A percentile compares a stretch with the other conserved stretches of the same genome.
These are phyloP conservation scores for Sesia apiformis DNA, from an alignment of 2,888 invertebrate species.

Conservation along the genomic window DNA sequence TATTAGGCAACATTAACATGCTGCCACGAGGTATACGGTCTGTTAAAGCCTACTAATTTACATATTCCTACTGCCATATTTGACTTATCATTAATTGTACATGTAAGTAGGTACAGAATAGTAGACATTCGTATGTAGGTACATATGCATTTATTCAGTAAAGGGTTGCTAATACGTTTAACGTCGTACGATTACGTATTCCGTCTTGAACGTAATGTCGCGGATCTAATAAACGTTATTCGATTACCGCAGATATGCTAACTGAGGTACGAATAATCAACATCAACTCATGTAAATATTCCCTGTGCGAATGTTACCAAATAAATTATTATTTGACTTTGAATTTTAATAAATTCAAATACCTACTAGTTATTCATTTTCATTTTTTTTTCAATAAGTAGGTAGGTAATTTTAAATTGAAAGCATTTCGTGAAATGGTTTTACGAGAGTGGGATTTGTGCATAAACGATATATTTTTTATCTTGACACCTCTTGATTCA, in stretches of 20 bases:
- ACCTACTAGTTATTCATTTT: no score
- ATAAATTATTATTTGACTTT: no score
- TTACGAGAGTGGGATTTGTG: constrained; percentile 74
- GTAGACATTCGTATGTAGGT: background rate
- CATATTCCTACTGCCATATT: no score
- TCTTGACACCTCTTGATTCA: constrained; percentile 52
- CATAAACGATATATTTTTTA: constrained; percentile 46
- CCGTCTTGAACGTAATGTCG: constrained; percentile 35
- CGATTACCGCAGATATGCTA: constrained; percentile 38
- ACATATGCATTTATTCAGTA: constrained; percentile 11
- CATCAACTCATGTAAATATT: constrained; percentile 17
- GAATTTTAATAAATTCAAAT: no score
- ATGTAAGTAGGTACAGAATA: no score
- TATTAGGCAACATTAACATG: no score
- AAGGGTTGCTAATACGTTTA: constrained; percentile 28
- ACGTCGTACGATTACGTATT: constrained; percentile 43
- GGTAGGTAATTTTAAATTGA: background rate
- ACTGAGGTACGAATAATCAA: constrained; percentile 29
- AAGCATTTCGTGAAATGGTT: constrained; percentile 69
- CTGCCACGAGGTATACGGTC: no score
- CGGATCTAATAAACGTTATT: constrained; percentile 40
- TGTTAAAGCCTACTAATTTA: no score
- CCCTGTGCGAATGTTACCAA: no score
- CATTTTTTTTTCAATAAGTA: no score
- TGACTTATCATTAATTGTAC: no score